Evolutionary conservation across 2,113 vertebrate species (phyloP).

Genomic region (Entomyzon cyanotis): DNA sequence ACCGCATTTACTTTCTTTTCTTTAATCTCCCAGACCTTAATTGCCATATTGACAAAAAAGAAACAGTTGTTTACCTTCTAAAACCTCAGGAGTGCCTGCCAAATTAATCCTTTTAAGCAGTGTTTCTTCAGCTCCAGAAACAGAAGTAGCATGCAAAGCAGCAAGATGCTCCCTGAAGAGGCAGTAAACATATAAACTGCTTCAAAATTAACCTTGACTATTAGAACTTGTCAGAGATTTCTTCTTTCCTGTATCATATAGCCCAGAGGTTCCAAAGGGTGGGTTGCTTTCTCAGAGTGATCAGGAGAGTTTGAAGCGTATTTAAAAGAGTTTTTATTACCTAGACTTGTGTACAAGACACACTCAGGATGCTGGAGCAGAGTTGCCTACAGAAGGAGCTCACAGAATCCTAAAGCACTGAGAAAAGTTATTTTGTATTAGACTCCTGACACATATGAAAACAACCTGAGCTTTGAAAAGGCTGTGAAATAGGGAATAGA

Average conservation of each 20-base stretch:
- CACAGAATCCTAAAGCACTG: background rate
- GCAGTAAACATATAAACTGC: conserved; percentile 1
- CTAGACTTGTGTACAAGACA: background rate
- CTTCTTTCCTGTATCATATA: background rate
- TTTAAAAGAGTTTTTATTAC: background rate
- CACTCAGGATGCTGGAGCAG: background rate
- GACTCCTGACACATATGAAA: background rate
- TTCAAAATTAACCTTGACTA: conserved; percentile 64
- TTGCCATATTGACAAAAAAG: conserved; percentile 81
- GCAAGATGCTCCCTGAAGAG: conserved; percentile 55
- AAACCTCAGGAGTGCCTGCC: conserved; percentile 75
- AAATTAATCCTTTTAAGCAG: conserved; percentile 80
- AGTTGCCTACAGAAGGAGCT: background rate
- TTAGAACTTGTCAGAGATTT: background rate
- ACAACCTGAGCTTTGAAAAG: background rate
- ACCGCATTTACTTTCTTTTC: conserved; percentile 72
- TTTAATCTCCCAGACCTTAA: conserved; percentile 77
- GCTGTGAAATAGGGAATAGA: background rate
- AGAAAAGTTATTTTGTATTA: background rate
- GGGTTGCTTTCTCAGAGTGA: background rate
- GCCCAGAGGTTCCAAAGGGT: background rate
- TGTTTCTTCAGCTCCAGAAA: conserved; percentile 72
- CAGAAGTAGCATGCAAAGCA: conserved; percentile 72
- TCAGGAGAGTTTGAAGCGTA: background rate
- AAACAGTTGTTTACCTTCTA: conserved; percentile 82